These are phyloP conservation scores for Aporophyla nigra DNA, from an alignment of 2,888 invertebrate genomes.

Conservation along the genomic window DNA sequence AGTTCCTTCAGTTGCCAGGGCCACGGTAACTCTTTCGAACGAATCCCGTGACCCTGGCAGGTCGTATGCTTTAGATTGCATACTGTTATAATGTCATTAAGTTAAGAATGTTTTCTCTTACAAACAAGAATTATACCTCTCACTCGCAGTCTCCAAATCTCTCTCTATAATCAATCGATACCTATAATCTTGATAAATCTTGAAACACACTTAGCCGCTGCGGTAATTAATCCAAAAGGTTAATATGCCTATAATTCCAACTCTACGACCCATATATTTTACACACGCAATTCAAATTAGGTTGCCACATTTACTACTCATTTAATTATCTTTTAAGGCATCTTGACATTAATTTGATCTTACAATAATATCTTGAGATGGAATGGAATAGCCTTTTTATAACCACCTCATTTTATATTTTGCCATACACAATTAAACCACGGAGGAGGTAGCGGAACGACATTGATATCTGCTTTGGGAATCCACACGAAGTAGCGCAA, in stretches of 20 bases:
- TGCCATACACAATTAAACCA: neutral
- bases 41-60: no score
- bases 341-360: conserved; percentile 8
- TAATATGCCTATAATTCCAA: conserved; percentile 40
- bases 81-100: neutral
- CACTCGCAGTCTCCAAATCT: no score
- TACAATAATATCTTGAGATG: conserved; percentile 8
- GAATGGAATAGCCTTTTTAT: neutral
- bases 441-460: neutral
- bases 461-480: neutral
- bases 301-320: conserved; percentile 12
- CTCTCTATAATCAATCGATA: neutral
- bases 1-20: no score
- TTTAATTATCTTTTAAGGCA: conserved; percentile 30
- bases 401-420: neutral
- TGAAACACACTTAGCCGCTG: neutral
- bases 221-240: conserved; percentile 39
- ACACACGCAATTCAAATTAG: conserved; percentile 41
- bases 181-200: conserved; percentile 19
- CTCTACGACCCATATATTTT: conserved; percentile 41
- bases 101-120: neutral
- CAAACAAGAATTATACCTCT: no score
- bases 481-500: neutral
- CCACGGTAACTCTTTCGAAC: no score
- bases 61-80: neutral